A percentile compares a stretch with the other conserved stretches of the same genome.
Conservation (phyloP, 2,797 vertebrate genomes). For the Rhynchonycteris naso region DNA sequence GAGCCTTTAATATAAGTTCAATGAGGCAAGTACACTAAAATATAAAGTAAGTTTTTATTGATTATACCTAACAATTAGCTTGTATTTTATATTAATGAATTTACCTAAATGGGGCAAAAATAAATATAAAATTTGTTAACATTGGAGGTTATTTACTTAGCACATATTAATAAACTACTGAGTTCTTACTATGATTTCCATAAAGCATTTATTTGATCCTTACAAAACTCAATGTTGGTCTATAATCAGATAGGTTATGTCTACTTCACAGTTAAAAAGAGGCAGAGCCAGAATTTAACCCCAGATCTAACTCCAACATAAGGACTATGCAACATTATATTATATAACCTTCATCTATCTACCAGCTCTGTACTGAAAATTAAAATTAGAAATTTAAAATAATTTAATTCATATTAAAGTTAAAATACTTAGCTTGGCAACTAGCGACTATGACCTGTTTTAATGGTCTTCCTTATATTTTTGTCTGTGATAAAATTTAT, state of each 20-base stretch:
- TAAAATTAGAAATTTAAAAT: neutral
- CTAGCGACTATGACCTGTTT: neutral
- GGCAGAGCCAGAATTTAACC: neutral
- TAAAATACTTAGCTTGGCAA: neutral
- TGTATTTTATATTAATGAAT: neutral
- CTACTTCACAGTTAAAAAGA: neutral
- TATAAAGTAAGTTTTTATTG: neutral
- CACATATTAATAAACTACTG: neutral
- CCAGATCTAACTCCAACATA: neutral
- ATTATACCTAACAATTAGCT: conserved; percentile 22
- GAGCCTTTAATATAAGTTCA: neutral
- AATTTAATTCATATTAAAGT: neutral
- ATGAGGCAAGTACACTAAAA: neutral
- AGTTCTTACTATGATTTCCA: neutral
- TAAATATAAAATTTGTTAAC: neutral
- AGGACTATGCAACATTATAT: neutral
- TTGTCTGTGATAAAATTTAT: neutral
- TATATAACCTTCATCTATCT: neutral
- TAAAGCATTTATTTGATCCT: conserved; percentile 12
- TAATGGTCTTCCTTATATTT: neutral
- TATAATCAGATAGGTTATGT: too few species aligned
- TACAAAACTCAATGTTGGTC: neutral
- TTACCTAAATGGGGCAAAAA: conserved; percentile 16
- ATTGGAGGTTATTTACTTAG: neutral
- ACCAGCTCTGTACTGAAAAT: neutral